Base-by-base conservation (phyloP, 2,888 invertebrate species). In the Pycnomerus fuliginosus region DNA sequence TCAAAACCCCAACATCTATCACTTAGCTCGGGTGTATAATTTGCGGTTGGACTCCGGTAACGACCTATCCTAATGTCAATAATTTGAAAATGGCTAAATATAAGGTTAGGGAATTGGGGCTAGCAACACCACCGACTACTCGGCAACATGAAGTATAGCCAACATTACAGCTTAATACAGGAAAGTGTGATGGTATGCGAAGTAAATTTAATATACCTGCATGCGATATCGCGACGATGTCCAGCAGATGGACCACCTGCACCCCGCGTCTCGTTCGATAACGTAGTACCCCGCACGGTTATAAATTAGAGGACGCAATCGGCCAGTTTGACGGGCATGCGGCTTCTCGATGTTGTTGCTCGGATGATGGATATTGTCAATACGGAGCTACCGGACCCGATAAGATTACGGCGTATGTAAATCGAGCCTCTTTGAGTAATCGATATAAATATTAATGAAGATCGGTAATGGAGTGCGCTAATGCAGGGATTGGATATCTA, bases 391-490 rank as follows among this genome's bases (percentile, higher is more conserved):
- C 48, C 31, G 47, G 30, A 33, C 39, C 20, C 28, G 47, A 44
- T 45, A 45, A 49, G 42, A 45, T 43, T 20, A 24, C 27, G 12
- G 28, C 14, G 28, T 40, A 50, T 50, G 50, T 44, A 43, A 50
- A 50, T 50, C 31, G 30, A 23, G 13, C n/a, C n/a, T 32, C 34
- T 37, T 44, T 43, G 44, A 46, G 50, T 53, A 53, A 53, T 51
- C 50, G 50, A 48, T 53, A 53, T 53, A 53, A 53, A 53, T 53
- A 53, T 53, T 53, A 53, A 53, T 53, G 53, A 38, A 39, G 48
- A 48, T 39, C 42, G 48, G 51, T 53, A 53, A 53, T 53, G 53
- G 53, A 51, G 40, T 41, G 35, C 35, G 42, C 38, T 53, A 53
- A 53, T 51, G 51, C 32, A 53, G 51, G 35, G 43, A 44, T 30